Evolutionary conservation across 2,888 invertebrate species (phyloP).

Genomic region (Tenthredo mesomela): DNA sequence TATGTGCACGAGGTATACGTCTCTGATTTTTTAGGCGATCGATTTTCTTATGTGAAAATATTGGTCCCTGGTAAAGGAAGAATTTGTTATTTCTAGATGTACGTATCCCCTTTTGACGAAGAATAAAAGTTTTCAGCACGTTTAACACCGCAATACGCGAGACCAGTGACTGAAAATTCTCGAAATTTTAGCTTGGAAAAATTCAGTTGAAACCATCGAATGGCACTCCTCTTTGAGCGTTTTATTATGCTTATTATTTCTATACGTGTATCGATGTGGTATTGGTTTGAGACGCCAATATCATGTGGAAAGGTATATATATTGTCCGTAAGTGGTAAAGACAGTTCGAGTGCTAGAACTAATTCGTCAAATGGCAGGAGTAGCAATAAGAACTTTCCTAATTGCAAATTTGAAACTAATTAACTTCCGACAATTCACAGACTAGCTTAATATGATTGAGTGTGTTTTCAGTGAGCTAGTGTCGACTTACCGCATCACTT

Average conservation of each 20-base stretch:
- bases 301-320: background rate
- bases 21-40: background rate
- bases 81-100: background rate
- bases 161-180: background rate
- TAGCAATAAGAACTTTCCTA: background rate
- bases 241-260: background rate
- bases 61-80: background rate
- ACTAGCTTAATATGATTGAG: slow-evolving; percentile 25
- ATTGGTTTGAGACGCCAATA: background rate
- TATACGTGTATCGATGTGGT: background rate
- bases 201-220: background rate
- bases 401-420: slow-evolving; percentile 40
- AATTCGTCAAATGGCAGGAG: background rate
- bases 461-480: slow-evolving; percentile 20
- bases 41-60: background rate
- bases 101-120: background rate
- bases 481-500: slow-evolving; percentile 10
- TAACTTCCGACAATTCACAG: slow-evolving; percentile 5
- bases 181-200: background rate
- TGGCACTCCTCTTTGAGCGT: background rate
- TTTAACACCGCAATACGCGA: background rate
- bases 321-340: background rate
- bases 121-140: background rate
- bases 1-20: background rate
- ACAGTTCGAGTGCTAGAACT: background rate